A percentile compares a stretch with the other conserved stretches of the same genome.
These are phyloP conservation scores for Hemibagrus guttatus DNA, from an alignment of 2,797 vertebrate genomes.

Conservation along the genomic window DNA sequence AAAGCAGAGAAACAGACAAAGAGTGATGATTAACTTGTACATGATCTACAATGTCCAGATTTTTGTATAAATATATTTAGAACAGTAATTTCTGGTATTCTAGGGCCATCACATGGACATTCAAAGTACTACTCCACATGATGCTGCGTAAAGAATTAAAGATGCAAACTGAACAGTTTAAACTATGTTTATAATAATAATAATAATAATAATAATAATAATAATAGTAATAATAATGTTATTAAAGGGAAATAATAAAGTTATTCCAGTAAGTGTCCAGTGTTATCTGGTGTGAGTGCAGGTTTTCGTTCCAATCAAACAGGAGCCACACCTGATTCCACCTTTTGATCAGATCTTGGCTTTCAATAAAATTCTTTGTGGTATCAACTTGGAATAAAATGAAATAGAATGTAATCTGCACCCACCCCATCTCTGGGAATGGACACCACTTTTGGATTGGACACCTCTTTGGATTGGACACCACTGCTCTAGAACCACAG, in stretches of 20 bases:
- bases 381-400: too few relatives aligned
- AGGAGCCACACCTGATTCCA: too few relatives aligned
- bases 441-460: too few relatives aligned
- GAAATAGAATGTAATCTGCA: too few relatives aligned
- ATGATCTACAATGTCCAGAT: not conserved
- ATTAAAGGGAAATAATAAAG: not conserved
- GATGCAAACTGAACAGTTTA: not conserved
- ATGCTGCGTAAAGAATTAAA: not conserved
- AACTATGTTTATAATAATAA: not conserved
- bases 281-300: too few relatives aligned
- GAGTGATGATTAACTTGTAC: not conserved
- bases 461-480: too few relatives aligned
- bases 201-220: not conserved
- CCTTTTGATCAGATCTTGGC: too few relatives aligned
- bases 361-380: too few relatives aligned
- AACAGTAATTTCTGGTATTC: constrained; percentile 1
- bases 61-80: not conserved
- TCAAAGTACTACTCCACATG: constrained; percentile 3
- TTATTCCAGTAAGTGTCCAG: too few relatives aligned
- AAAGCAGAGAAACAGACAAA: constrained; percentile 1
- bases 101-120: constrained; percentile 41
- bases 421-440: too few relatives aligned
- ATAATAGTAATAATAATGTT: not conserved
- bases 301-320: too few relatives aligned
- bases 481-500: not conserved